Base-by-base conservation (phyloP, 2,888 invertebrate species). In the Ichneumoninae sp. region DNA sequence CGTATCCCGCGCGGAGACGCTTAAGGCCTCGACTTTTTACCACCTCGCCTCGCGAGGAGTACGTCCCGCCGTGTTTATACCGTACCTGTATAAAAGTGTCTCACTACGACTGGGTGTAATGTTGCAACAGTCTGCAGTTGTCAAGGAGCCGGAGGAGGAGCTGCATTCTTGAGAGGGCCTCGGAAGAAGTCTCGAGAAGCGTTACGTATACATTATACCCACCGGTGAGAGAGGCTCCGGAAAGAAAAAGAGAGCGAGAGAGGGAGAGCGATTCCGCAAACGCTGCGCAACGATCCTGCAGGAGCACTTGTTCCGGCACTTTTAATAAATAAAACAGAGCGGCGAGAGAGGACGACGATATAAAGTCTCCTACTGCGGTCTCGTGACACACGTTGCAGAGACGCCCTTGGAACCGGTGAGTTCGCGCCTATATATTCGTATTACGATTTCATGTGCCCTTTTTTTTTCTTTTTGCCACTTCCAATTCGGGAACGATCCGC, bases 251-350 rank as follows among this genome's bases (percentile, higher is more conserved):
- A 8, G 40, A 33, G 40, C 8, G 3, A 40, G 40, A 33, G 8
- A 40, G 40, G 10, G 36, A 36, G 7, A 44, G 40, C n/a, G 57
- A 62, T 50, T 76, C 66, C 7, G 47, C 82, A 76, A 82, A 85
- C 68, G 57, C 22, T 62, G 62, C 74, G 10, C 65, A 33, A 50
- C 75, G 50, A 75, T 26, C 16, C 33, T 65, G 36, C 71, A 40
- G 44, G 16, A 70, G 52, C 75, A 72, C 80, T 83, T 68, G 76
- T 80, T 83, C 47, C 72, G 40, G 47, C 69, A 76, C 75, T 82
- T 76, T 85, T 81, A 78, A 85, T 81, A 85, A 85, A 80, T 83
- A 80, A 85, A 80, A 33, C 70, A 40, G 62, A 71, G 54, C 16
- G 16, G 71, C 30, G 60, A 68, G 76, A 69, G 71, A 65, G 72